phyloP scores from a whole-genome alignment of 2,888 invertebrate genomes.

The Bembecia ichneumoniformis region DNA sequence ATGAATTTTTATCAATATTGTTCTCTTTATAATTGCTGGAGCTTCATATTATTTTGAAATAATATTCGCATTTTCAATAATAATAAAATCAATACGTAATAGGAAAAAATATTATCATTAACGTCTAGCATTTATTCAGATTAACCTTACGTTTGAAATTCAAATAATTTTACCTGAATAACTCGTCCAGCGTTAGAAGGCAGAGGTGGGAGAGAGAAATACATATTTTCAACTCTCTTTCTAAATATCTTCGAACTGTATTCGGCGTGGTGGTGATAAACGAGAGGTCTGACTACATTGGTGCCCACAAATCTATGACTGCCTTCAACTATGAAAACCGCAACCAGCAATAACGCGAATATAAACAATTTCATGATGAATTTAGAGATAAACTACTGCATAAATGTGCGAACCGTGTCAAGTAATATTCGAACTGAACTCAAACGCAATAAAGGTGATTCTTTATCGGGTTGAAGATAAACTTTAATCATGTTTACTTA shows the following conservation, averaged over 20 bases:
- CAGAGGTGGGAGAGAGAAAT: constrained; percentile 22
- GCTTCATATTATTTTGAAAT: too few relatives aligned
- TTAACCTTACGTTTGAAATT: too few relatives aligned
- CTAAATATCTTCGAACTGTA: constrained; percentile 25
- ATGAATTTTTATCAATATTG: too few relatives aligned
- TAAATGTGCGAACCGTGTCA: neutral
- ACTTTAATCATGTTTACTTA: neutral
- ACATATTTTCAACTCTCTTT: constrained; percentile 41
- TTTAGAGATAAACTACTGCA: neutral
- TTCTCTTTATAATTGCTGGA: too few relatives aligned
- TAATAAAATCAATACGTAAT: too few relatives aligned
- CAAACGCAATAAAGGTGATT: too few relatives aligned
- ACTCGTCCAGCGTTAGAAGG: constrained; percentile 14
- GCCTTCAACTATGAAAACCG: constrained; percentile 31
- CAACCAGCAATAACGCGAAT: constrained; percentile 18
- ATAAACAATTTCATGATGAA: constrained; percentile 22
- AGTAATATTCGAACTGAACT: neutral
- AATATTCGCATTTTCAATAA: too few relatives aligned
- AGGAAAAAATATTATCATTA: too few relatives aligned
- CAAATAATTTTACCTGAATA: constrained; percentile 31
- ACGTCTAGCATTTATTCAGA: too few relatives aligned
- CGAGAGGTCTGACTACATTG: constrained; percentile 26
- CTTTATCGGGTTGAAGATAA: neutral
- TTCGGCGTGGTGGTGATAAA: constrained; percentile 25
- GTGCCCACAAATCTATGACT: constrained; percentile 42